Evolutionary conservation across 2,113 vertebrate species (phyloP).

Genomic region (Prietella phreatophila): DNA sequence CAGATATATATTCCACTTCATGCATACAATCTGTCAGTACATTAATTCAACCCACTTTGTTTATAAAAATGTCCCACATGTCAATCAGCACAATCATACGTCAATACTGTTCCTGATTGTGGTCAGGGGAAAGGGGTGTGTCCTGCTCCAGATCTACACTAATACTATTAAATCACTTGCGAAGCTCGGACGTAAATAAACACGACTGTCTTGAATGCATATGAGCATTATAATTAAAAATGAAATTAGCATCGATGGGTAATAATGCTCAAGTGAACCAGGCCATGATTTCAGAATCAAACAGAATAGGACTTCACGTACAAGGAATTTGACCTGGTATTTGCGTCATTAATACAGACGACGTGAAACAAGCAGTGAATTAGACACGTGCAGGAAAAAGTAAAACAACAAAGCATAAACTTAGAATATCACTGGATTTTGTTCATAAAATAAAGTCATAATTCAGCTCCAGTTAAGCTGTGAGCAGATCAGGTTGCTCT

Average conservation of each 20-base stretch:
- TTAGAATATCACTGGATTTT: background rate
- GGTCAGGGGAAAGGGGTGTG: background rate
- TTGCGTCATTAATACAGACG: background rate
- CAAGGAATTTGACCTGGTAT: background rate
- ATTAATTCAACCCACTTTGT: background rate
- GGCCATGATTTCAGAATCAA: background rate
- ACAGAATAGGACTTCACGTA: background rate
- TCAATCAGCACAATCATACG: background rate
- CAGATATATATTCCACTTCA: background rate
- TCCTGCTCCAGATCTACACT: background rate
- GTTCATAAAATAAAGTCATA: background rate
- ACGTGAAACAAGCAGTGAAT: background rate
- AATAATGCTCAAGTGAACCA: background rate
- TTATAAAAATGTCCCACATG: background rate
- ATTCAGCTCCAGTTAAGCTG: background rate
- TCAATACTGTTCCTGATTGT: background rate
- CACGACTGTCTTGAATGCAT: background rate
- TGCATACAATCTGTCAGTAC: background rate
- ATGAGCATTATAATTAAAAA: background rate
- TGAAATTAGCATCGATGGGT: background rate
- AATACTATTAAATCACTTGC: background rate
- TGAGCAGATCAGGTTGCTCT: slow-evolving; percentile 2
- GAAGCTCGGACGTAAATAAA: background rate
- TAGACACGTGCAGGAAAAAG: background rate
- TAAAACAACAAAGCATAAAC: background rate